Conservation (phyloP, 2,113 vertebrate genomes). For the Mastomys coucha region DNA sequence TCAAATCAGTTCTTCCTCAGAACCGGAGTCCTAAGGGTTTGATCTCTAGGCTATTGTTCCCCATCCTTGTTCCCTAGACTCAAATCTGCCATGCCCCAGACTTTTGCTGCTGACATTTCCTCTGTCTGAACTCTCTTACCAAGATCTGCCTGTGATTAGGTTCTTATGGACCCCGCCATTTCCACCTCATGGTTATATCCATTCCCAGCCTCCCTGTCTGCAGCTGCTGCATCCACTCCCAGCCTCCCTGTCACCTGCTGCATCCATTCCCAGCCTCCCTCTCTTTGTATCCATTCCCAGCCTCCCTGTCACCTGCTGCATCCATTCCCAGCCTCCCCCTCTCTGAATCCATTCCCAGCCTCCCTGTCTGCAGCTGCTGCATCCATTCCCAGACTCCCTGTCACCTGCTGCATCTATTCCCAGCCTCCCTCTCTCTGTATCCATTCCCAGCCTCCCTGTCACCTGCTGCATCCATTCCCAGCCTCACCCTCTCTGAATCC, state of each 20-base stretch:
- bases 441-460: no score
- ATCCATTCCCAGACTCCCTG: no score
- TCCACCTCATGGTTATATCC: neutral
- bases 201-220: no score
- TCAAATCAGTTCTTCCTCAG: neutral
- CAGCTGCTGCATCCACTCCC: no score
- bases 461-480: no score
- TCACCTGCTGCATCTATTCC: no score
- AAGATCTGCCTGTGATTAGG: neutral
- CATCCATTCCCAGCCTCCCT: no score
- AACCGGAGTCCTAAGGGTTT: neutral
- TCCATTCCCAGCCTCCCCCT: neutral
- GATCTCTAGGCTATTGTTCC: neutral
- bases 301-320: no score
- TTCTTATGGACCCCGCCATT: neutral
- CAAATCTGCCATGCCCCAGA: neutral
- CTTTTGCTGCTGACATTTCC: neutral
- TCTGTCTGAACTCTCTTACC: neutral
- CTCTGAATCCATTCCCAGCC: neutral
- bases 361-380: no score
- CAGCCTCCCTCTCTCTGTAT: neutral
- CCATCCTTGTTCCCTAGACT: neutral
- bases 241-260: no score
- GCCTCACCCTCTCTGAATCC: neutral
- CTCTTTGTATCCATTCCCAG: neutral